Evolutionary conservation across 2,797 vertebrate genomes (phyloP).

Genomic region (Psittacula echo): DNA sequence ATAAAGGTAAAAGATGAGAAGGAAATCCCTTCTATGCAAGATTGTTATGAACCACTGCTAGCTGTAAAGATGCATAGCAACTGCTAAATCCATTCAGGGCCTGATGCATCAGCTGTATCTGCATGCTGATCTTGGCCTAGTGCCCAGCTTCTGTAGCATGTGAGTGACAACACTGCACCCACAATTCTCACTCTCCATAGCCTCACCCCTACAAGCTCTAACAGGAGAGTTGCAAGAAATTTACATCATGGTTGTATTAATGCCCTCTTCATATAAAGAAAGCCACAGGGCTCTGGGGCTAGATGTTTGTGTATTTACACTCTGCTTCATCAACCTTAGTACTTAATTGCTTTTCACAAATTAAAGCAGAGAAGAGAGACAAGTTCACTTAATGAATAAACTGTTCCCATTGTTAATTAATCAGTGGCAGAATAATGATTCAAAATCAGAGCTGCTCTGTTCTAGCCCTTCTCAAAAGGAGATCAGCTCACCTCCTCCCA

Average conservation of each 20-base stretch:
- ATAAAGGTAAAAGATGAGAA: neutral
- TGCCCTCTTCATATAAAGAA: neutral
- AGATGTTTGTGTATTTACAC: conserved; percentile 13
- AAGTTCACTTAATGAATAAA: conserved; percentile 59
- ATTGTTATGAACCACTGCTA: neutral
- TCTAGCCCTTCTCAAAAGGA: conserved; percentile 22
- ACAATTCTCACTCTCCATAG: neutral
- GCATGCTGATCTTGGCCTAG: neutral
- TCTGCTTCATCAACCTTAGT: conserved; percentile 7
- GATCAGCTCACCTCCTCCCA: conserved; percentile 48
- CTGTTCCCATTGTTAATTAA: conserved; percentile 64
- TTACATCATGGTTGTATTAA: neutral
- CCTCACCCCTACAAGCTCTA: neutral
- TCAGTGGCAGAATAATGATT: conserved; percentile 21
- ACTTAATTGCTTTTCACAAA: conserved; percentile 57
- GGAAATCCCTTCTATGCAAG: neutral
- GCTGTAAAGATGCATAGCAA: neutral
- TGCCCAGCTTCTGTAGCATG: neutral
- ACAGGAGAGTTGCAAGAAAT: neutral
- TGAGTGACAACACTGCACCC: neutral
- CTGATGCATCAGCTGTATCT: neutral
- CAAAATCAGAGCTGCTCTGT: conserved; percentile 52
- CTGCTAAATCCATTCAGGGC: neutral
- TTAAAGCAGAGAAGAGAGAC: conserved; percentile 26
- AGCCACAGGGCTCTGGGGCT: neutral